Evolutionary conservation across 2,113 vertebrate species (phyloP).

Genomic region (human (Homo sapiens)): GRCh38 chr4:16398501-16399000

Average conservation of each 20-base stretch:
- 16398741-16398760: neutral
- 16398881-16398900: neutral
- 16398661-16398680: neutral
- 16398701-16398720: neutral
- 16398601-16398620: neutral
- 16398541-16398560: neutral
- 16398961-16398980: constrained; percentile 35
- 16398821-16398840: neutral
- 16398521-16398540: neutral
- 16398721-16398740: neutral
- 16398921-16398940: neutral
- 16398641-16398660: neutral
- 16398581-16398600: neutral
- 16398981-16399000: neutral
- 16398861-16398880: neutral
- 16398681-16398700: neutral
- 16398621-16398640: neutral
- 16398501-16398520: neutral
- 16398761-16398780: neutral
- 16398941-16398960: neutral
- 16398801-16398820: neutral
- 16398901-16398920: too few species aligned
- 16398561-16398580: neutral
- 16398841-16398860: neutral
- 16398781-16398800: neutral